Conservation (phyloP, 1,140 invertebrate species). For the Leptinotarsa defecta region DNA sequence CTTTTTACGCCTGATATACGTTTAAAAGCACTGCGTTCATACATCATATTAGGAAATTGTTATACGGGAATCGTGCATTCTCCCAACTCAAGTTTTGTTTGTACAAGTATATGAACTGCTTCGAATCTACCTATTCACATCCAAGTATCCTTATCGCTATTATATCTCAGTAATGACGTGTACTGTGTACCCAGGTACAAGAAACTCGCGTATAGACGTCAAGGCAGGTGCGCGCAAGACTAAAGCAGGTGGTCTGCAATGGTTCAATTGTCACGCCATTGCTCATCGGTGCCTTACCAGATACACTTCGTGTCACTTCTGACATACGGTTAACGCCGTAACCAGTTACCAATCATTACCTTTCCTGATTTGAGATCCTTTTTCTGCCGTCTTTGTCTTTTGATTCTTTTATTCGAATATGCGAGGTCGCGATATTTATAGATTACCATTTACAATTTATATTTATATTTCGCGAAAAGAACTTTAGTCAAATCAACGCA, state of each 20-base stretch:
- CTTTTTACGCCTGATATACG: too few species aligned
- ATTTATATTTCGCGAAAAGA: too few species aligned
- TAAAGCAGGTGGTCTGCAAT: slow-evolving; percentile 32
- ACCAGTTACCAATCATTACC: not conserved
- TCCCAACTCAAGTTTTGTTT: too few species aligned
- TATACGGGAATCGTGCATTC: too few species aligned
- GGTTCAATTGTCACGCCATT: slow-evolving; percentile 32
- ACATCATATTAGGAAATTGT: too few species aligned
- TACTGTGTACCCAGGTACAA: not conserved
- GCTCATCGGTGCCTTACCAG: slow-evolving; percentile 30
- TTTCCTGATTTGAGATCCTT: not conserved
- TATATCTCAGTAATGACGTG: not conserved
- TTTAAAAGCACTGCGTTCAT: too few species aligned
- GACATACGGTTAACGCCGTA: not conserved
- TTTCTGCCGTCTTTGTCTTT: too few species aligned
- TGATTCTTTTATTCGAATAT: too few species aligned
- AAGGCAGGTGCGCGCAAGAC: slow-evolving; percentile 11
- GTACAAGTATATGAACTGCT: too few species aligned
- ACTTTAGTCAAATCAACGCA: too few species aligned
- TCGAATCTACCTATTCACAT: not conserved
- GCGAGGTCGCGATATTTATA: too few species aligned
- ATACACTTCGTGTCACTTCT: not conserved
- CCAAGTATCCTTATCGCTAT: not conserved
- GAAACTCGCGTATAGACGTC: not conserved
- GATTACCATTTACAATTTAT: too few species aligned